Evolutionary conservation across 2,797 vertebrate species (phyloP).

Genomic region (Myotis pilosus): DNA sequence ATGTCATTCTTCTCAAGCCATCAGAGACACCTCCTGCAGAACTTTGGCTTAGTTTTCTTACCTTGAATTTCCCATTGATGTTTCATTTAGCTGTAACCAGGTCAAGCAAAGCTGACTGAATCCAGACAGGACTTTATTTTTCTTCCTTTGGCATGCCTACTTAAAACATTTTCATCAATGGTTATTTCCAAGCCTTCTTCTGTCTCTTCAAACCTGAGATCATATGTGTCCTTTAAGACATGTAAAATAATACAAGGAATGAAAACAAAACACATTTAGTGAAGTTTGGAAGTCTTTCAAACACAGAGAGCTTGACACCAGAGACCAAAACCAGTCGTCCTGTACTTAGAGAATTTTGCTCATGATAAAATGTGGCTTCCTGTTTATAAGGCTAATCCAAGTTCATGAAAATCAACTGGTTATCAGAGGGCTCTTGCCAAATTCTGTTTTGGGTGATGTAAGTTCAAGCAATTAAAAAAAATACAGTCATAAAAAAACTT

Average conservation of each 20-base stretch:
- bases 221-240: conserved; percentile 29
- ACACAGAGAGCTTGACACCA: neutral
- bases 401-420: conserved; percentile 29
- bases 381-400: conserved; percentile 50
- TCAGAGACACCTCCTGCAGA: conserved; percentile 57
- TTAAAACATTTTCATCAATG: conserved; percentile 54
- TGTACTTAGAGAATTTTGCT: conserved; percentile 47
- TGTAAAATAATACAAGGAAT: conserved; percentile 43
- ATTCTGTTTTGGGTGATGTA: conserved; percentile 30
- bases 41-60: conserved; percentile 50
- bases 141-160: neutral
- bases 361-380: conserved; percentile 55
- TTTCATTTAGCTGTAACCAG: conserved; percentile 58
- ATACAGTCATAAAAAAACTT: neutral
- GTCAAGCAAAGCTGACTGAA: conserved; percentile 43
- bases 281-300: conserved; percentile 50
- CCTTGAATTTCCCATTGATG: conserved; percentile 67
- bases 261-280: conserved; percentile 25
- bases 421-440: conserved; percentile 34
- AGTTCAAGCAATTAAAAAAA: conserved; percentile 47
- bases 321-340: conserved; percentile 26
- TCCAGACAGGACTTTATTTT: conserved; percentile 52
- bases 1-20: conserved; percentile 64
- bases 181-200: conserved; percentile 35
- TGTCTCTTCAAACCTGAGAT: conserved; percentile 32